These are phyloP conservation scores for Vanessa atalanta DNA, from an alignment of 1,140 invertebrate species.

Conservation along the genomic window DNA sequence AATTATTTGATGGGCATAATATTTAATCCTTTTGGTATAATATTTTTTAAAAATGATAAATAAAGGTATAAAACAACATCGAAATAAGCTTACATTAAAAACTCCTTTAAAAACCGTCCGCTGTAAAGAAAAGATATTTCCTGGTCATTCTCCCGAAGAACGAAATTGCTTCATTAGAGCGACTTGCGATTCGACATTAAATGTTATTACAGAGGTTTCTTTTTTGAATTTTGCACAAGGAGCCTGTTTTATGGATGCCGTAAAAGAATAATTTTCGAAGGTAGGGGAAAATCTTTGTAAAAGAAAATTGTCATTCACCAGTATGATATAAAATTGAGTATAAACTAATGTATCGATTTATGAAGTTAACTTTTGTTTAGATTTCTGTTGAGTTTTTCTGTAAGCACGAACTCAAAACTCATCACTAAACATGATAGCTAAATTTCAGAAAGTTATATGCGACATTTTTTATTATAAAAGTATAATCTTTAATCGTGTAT, in stretches of 20 bases:
- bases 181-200: constrained; percentile 16
- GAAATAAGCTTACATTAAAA: not conserved
- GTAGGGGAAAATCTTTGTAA: not conserved
- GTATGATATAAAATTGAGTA: too few relatives aligned
- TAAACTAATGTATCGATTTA: too few relatives aligned
- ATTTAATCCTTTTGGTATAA: not conserved
- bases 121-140: constrained; percentile 15
- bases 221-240: not conserved
- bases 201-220: constrained; percentile 10
- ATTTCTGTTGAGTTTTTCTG: too few relatives aligned
- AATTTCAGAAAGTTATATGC: too few relatives aligned
- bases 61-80: not conserved
- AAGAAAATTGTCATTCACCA: not conserved
- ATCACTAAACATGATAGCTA: too few relatives aligned
- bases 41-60: not conserved
- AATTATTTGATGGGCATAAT: too few relatives aligned
- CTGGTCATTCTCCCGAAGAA: constrained; percentile 17
- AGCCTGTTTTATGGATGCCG: not conserved
- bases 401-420: too few relatives aligned
- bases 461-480: too few relatives aligned
- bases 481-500: too few relatives aligned
- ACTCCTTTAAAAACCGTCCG: not conserved
- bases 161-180: constrained; percentile 32
- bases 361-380: too few relatives aligned
- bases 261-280: not conserved